Evolutionary conservation across 1,140 invertebrate species (phyloP), one percentile per base, ranked within the genome.

Genomic region (Acromyrmex charruanus): DNA sequence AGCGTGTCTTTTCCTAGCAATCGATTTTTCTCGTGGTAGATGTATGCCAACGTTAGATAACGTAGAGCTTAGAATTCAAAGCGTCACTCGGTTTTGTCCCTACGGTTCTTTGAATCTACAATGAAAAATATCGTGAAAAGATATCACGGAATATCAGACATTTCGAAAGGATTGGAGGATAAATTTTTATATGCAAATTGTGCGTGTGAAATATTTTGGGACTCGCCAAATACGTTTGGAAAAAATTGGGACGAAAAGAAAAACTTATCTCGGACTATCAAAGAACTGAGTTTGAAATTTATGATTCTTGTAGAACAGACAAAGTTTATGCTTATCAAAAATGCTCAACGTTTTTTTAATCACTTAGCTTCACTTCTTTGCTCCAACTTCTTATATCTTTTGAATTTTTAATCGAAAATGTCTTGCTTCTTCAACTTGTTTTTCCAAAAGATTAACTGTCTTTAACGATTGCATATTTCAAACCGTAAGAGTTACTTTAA

Each of bases 241-340:
- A 49, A 84, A 12, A 51, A 74, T 51, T 14, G 9, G 14, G 18
- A 7, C 14, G n/a, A 31, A 35, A 49, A 55, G 25, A 69, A 44
- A 74, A 49, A 82, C 49, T 51, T 74, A 51, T 82, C 16, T 72
- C 21, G 21, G 3, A 14, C 7, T 21, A n/a, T 14, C 7, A 14
- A n/a, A 61, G 21, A 82, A 74, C 59, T 61, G 31, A 84, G 39
- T 51, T 84, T 61, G 25, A 74, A 49, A 49, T 61, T 84, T 74
- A 84, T 21, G 21, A 6, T 74, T 74, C 35, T 49, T 53, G 14
- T 55, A 31, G 35, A 59, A 72, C 7, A 31, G 53, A 72, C 18
- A 16, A 18, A 65, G 39, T 35, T 49, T 4, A 53, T 25, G 14
- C 16, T 74, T 35, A 53, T 53, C 28, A 69, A 80, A 71, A 81